Evolutionary conservation across 1,140 invertebrate species (phyloP).

Genomic region (Atta texana): DNA sequence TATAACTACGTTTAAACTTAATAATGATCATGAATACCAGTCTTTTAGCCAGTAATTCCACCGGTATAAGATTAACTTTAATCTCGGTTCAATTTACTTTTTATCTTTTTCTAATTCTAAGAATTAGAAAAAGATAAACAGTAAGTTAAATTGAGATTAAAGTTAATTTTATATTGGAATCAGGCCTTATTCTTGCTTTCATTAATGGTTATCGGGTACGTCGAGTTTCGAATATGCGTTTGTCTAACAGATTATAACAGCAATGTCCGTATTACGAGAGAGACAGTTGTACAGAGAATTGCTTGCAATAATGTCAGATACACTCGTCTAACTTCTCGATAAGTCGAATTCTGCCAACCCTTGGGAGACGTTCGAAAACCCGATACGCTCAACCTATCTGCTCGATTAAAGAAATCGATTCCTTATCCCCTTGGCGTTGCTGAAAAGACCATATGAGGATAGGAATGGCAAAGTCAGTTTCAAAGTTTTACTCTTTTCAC

Average conservation of each 20-base stretch:
- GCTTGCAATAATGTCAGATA: constrained; percentile 76
- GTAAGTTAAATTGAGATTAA: too few relatives aligned
- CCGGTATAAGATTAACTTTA: too few relatives aligned
- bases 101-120: too few relatives aligned
- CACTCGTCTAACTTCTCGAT: constrained; percentile 74
- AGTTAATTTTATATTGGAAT: too few relatives aligned
- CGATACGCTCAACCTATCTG: constrained; percentile 71
- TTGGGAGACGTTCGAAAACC: constrained; percentile 64
- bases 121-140: too few relatives aligned
- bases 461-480: neutral
- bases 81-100: too few relatives aligned
- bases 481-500: neutral
- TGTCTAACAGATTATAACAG: constrained; percentile 53
- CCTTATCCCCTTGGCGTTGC: constrained; percentile 55
- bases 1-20: neutral
- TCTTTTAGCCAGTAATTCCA: too few relatives aligned
- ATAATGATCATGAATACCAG: neutral
- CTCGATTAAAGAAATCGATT: constrained; percentile 73
- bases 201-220: constrained; percentile 17
- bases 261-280: constrained; percentile 58
- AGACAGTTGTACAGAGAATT: constrained; percentile 64
- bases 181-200: constrained; percentile 2
- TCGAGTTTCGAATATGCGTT: constrained; percentile 31
- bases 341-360: constrained; percentile 66
- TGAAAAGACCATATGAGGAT: constrained; percentile 31